Evolutionary conservation across 2,888 invertebrate species (phyloP).

Genomic region (Tipula unca): DNA sequence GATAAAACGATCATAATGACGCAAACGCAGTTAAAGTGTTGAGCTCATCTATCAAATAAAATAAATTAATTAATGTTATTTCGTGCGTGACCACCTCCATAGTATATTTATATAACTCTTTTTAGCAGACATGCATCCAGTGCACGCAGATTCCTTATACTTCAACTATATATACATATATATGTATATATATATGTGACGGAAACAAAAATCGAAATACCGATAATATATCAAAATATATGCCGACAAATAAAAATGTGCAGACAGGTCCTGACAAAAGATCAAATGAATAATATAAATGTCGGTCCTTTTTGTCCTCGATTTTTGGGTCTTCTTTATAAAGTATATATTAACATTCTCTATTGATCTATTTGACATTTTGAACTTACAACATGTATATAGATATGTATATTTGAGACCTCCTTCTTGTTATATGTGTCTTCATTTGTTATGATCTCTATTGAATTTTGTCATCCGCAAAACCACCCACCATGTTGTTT

Average conservation of each 20-base stretch:
- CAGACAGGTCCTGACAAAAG: conserved; percentile 28
- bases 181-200: not conserved
- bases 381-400: not conserved
- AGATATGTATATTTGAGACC: not conserved
- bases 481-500: not conserved
- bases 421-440: not conserved
- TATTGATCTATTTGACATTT: conserved; percentile 1
- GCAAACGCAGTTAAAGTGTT: not conserved
- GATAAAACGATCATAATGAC: not conserved
- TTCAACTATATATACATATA: not conserved
- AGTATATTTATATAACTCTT: not conserved
- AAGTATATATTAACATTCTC: not conserved
- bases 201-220: not conserved
- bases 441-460: conserved; percentile 14
- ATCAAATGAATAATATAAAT: not conserved
- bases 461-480: conserved; percentile 8
- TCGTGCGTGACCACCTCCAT: not conserved
- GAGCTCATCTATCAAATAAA: not conserved
- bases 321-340: not conserved
- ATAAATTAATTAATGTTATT: not conserved
- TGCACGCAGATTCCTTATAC: not conserved
- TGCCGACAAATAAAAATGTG: conserved; percentile 25
- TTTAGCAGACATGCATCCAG: not conserved
- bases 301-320: not conserved
- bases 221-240: not conserved